Percentiles rank a stretch among this genome's conserved stretches.
Conservation (phyloP, 2,797 vertebrate genomes). For the Acanthiza pusilla region DNA sequence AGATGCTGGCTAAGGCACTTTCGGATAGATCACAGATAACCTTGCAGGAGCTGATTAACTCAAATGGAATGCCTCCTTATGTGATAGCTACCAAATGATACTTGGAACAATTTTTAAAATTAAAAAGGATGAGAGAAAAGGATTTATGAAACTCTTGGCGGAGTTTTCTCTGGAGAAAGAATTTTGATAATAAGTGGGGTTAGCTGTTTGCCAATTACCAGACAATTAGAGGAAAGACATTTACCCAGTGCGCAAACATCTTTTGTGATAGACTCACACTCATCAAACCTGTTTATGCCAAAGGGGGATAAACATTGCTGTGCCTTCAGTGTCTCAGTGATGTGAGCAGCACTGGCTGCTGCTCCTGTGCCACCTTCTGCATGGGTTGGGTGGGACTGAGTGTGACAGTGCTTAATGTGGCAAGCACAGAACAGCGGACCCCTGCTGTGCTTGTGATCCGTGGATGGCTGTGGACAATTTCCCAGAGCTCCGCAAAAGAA, state of each 20-base stretch:
- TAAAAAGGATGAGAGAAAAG: not conserved
- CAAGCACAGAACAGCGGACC: not conserved
- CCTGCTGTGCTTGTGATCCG: not conserved
- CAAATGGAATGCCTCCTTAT: not conserved
- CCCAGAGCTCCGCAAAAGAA: not conserved
- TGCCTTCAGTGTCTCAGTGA: not conserved
- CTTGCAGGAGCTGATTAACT: constrained; percentile 53
- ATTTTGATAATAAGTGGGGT: constrained; percentile 33
- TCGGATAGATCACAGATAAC: constrained; percentile 24
- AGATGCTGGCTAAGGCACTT: constrained; percentile 29
- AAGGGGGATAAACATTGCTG: not conserved
- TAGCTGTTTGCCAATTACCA: constrained; percentile 52
- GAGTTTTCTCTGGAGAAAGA: constrained; percentile 7
- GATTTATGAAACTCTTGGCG: constrained; percentile 8
- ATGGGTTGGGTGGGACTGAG: accelerated
- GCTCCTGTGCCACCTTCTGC: not conserved
- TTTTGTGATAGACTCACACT: not conserved
- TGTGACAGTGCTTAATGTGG: not conserved
- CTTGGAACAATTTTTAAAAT: constrained; percentile 46
- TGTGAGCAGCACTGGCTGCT: not conserved
- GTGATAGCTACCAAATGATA: constrained; percentile 25
- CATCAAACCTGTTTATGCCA: constrained; percentile 5
- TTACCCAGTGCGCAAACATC: constrained; percentile 2
- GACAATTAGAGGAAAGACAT: constrained; percentile 38
- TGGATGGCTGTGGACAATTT: not conserved